These are phyloP conservation scores for Pavo muticus DNA, from an alignment of 2,113 vertebrate species.

Conservation along the genomic window DNA sequence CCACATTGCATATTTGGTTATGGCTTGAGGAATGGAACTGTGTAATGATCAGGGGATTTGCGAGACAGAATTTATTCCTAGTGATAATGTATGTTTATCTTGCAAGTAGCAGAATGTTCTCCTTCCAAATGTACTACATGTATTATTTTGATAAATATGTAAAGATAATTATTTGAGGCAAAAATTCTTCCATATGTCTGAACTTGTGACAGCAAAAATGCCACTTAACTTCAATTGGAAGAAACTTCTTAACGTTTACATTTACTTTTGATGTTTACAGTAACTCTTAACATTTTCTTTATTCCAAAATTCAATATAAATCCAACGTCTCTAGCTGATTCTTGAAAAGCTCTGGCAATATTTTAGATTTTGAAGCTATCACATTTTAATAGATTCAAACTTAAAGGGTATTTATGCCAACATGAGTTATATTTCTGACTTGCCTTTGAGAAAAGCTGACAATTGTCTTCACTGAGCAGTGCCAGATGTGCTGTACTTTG, in stretches of 20 bases:
- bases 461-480: not conserved
- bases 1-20: not conserved
- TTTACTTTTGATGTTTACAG: not conserved
- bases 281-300: not conserved
- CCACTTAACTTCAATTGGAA: not conserved
- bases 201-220: not conserved
- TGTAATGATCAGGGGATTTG: not conserved
- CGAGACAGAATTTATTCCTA: not conserved
- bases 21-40: not conserved
- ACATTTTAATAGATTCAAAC: not conserved
- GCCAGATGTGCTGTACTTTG: not conserved
- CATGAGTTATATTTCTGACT: not conserved
- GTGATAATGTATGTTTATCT: not conserved
- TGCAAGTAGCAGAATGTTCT: not conserved
- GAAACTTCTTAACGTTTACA: not conserved
- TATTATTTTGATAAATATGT: not conserved
- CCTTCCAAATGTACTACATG: not conserved
- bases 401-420: not conserved
- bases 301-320: not conserved
- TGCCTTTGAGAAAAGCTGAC: not conserved
- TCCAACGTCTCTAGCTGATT: not conserved
- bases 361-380: not conserved
- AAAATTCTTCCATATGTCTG: not conserved
- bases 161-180: not conserved
- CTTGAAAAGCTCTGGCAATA: not conserved